Evolutionary conservation across 2,888 invertebrate species (phyloP).

Genomic region (Mystacides longicornis): DNA sequence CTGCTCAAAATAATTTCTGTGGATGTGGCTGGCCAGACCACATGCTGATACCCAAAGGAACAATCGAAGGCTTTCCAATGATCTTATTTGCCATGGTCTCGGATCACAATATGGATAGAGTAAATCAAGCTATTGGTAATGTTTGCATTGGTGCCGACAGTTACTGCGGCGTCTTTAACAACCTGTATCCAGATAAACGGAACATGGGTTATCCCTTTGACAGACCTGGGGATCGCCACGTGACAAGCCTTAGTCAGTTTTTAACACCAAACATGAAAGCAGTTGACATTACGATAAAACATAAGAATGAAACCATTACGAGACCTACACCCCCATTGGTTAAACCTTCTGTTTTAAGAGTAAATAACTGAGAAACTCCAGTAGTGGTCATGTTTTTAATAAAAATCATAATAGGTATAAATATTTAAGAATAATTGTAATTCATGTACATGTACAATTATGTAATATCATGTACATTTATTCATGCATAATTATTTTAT

Average conservation of each 20-base stretch:
- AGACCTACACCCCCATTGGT: too few species aligned
- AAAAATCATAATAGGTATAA: too few species aligned
- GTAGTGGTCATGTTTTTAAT: too few species aligned
- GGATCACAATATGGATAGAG: slow-evolving; percentile 30
- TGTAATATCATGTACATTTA: too few species aligned
- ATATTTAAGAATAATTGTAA: too few species aligned
- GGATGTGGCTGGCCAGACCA: slow-evolving; percentile 38
- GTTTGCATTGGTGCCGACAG: slow-evolving; percentile 28
- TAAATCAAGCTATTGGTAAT: slow-evolving; percentile 10
- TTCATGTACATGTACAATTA: too few species aligned
- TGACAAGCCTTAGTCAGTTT: slow-evolving; percentile 52
- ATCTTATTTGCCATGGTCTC: slow-evolving; percentile 33
- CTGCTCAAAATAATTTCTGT: slow-evolving; percentile 33
- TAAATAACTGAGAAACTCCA: too few species aligned
- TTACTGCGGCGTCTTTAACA: slow-evolving; percentile 49
- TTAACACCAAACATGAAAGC: slow-evolving; percentile 55
- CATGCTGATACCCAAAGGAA: slow-evolving; percentile 32
- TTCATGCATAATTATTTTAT: too few species aligned
- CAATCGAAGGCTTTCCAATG: slow-evolving; percentile 30
- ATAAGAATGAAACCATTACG: background rate
- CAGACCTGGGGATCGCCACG: slow-evolving; percentile 50
- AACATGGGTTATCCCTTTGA: slow-evolving; percentile 55
- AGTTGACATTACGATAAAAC: background rate
- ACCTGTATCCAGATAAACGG: slow-evolving; percentile 27
- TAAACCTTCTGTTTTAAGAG: too few species aligned